Base-by-base conservation (phyloP, 2,888 invertebrate genomes). In the Tridacna crocea region DNA sequence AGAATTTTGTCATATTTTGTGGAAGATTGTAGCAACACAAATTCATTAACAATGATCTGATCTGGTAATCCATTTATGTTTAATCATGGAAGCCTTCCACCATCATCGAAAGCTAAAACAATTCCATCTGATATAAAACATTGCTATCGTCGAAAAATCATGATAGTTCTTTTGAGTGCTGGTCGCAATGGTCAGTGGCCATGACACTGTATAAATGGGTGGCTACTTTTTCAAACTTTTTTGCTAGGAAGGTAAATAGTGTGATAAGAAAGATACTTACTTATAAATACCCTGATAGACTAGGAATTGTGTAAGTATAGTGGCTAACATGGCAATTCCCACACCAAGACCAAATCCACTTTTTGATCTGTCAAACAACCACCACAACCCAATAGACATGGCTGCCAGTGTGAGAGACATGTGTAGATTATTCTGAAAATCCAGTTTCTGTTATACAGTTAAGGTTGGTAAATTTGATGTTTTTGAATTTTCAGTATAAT, bases 301-400 rank as follows among this genome's bases (percentile, higher is more conserved):
- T 47, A 95, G 90, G 65, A 95, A 90, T 80, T 95, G 94, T 66
- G 94, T 94, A 24, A 94, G 92, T 70, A 94, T 90, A 24, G 94
- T 94, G 8, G 95, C 94, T 11, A 95, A 84, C 13, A 94, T 91
- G 27, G 95, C 95, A 60, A 94, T 94, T 12, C 91, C 91, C 15
- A 95, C 91, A n/a, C 95, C 95, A 4, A 95, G 92, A 51, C 94
- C 94, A 85, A 95, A 94, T 15, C 95, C 95, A 82, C 94, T 93
- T 36, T 92, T 89, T 12, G 95, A 95, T 70, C 95, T 87, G 86
- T 95, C 95, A 91, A 95, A 95, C 80, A 94, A 87, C 94, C 95
- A 95, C 95, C 95, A 95, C 36, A 95, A 90, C 0, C 95, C 95
- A 48, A 95, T 92, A 51, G 94, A 95, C 93, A 95, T 93, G 3